Conservation (phyloP, 2,888 invertebrate genomes). For the Sesia apiformis region DNA sequence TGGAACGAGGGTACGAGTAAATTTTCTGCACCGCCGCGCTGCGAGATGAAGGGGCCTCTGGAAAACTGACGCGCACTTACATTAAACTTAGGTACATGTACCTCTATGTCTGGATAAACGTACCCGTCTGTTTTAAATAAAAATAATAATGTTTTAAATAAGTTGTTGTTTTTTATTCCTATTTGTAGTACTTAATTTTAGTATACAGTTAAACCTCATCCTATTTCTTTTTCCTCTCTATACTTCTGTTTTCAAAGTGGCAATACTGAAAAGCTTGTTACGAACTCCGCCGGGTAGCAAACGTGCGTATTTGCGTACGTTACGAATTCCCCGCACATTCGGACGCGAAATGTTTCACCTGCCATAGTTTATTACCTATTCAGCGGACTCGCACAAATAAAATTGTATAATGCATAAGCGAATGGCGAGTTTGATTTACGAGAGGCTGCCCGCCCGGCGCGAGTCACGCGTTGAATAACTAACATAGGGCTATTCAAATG, state of each 20-base stretch:
- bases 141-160: too few relatives aligned
- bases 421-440: conserved; percentile 74
- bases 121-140: too few relatives aligned
- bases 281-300: too few relatives aligned
- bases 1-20: conserved; percentile 50
- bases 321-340: conserved; percentile 56
- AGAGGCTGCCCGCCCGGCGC: conserved; percentile 29
- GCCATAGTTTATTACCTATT: conserved; percentile 73
- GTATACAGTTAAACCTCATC: too few relatives aligned
- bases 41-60: conserved; percentile 44
- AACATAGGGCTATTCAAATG: conserved; percentile 60
- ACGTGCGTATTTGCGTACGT: conserved; percentile 45
- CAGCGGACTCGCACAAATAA: conserved; percentile 73
- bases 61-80: conserved; percentile 20
- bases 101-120: too few relatives aligned
- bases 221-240: too few relatives aligned
- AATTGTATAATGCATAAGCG: conserved; percentile 75
- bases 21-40: conserved; percentile 57
- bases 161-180: too few relatives aligned
- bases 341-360: conserved; percentile 63
- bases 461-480: conserved; percentile 67
- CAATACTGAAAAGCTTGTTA: too few relatives aligned
- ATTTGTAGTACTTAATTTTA: too few relatives aligned
- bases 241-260: too few relatives aligned
- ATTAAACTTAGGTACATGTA: background rate